A percentile compares a stretch with the other conserved stretches of the same genome.
These are phyloP conservation scores for Ichneumon xanthorius DNA, from an alignment of 2,888 invertebrate genomes.

Conservation along the genomic window DNA sequence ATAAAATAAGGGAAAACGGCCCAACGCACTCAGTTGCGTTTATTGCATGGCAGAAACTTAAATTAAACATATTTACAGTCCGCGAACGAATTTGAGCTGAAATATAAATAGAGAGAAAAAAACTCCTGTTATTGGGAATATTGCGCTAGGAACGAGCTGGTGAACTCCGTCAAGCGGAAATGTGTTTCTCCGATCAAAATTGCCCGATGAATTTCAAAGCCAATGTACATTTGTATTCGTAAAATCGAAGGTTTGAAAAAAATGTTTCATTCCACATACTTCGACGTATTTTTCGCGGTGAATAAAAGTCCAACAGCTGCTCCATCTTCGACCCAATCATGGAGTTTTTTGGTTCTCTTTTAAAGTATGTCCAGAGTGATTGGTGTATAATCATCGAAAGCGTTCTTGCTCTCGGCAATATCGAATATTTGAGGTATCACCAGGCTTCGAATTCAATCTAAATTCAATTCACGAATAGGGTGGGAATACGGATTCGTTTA, in stretches of 20 bases:
- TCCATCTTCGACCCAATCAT: background rate
- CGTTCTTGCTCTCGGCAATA: background rate
- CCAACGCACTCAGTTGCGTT: background rate
- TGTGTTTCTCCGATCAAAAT: too few species aligned
- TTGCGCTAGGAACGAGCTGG: too few species aligned
- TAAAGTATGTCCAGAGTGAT: too few species aligned
- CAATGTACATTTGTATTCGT: background rate
- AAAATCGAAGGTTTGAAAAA: too few species aligned
- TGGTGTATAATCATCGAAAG: slow-evolving; percentile 1
- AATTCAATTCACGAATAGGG: slow-evolving; percentile 41
- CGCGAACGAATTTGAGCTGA: background rate
- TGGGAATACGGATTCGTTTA: background rate
- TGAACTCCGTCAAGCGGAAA: too few species aligned
- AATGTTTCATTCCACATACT: too few species aligned
- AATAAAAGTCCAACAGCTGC: too few species aligned
- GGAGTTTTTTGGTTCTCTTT: background rate
- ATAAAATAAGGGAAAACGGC: background rate
- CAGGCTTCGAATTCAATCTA: slow-evolving; percentile 25
- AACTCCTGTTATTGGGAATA: too few species aligned
- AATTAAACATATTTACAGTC: background rate
- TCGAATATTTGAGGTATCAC: slow-evolving; percentile 35
- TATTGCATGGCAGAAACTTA: background rate
- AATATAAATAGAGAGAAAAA: background rate
- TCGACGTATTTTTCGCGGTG: too few species aligned
- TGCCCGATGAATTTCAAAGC: background rate